Base-by-base conservation (phyloP, 2,888 invertebrate genomes). In the Pegoplata infirma region DNA sequence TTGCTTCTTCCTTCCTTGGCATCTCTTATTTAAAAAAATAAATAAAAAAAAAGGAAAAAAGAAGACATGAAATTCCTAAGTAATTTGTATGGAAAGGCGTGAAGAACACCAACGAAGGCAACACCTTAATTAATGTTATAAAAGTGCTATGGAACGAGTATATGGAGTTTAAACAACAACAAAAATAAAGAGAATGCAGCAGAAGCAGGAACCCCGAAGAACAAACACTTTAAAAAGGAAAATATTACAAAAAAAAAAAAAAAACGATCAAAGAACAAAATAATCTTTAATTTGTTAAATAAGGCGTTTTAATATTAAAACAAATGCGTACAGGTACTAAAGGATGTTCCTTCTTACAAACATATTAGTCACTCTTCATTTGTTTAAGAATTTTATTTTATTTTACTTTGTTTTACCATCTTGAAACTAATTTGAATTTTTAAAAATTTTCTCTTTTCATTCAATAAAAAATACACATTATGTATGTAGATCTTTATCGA, bases 61-160 rank as follows among this genome's bases (percentile, higher is more conserved):
- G 66, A 71, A 81, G 86, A 88, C 88, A 88, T 85, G 87, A 89
- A 89, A 89, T 89, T 89, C 88, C 88, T 87, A 84, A 88, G 88
- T 88, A 89, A 89, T 89, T 89, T 89, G 87, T 87, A 87, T 85
- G 85, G 86, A 86, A 86, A 90, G 90, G 90, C 90, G 90, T 90
- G 90, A 90, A 89, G 90, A 90, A 90, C 90, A 90, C 90, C 90
- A 89, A 90, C 90, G 90, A 89, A 88, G 90, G 88, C 88, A 88
- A 88, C 87, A 87, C 87, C 87, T 87, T 88, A 88, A 88, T 88
- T 88, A 88, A 88, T 88, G 88, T 88, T 87, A 88, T 88, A 88
- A 88, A 87, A 87, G 86, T 86, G 85, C 83, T 85, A 85, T 85
- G 85, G 83, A 82, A 84, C 84, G 84, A 84, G n/a, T n/a, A n/a